Percentiles rank a stretch among this genome's conserved stretches.
Conservation (phyloP, 2,113 vertebrate species). For the Corythornis madagascariensis region DNA sequence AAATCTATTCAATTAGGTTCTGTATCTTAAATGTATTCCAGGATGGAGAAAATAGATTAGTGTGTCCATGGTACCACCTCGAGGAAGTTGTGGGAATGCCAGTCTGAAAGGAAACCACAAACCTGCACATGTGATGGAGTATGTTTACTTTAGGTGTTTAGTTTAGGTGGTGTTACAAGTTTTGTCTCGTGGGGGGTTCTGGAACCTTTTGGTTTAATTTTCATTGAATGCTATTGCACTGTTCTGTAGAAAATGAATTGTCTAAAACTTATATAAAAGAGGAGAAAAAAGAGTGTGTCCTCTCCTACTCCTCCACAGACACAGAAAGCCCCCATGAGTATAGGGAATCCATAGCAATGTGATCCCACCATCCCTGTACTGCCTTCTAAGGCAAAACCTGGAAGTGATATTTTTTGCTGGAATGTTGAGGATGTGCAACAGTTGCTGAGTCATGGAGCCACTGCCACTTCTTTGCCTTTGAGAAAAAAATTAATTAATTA, state of each 20-base stretch:
- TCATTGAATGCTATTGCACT: background rate
- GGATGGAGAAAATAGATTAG: background rate
- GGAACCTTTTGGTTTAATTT: background rate
- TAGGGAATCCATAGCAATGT: background rate
- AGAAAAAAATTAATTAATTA: background rate
- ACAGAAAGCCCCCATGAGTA: accelerated
- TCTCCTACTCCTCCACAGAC: background rate
- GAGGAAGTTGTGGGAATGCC: slow-evolving; percentile 60
- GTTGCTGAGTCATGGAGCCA: background rate
- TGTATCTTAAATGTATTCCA: background rate
- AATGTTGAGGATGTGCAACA: background rate
- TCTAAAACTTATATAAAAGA: background rate
- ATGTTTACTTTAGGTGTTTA: too few species aligned
- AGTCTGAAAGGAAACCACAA: background rate
- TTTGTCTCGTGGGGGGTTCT: background rate
- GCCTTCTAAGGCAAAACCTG: background rate
- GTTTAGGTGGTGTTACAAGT: background rate
- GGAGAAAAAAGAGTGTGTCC: background rate
- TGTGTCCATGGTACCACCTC: slow-evolving; percentile 61
- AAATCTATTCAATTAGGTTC: background rate
- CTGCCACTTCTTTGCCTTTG: background rate
- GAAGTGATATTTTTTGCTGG: background rate
- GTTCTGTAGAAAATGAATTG: background rate
- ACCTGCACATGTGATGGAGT: background rate
- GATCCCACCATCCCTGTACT: background rate